Base-by-base conservation (phyloP, 2,113 vertebrate species). In the Struthidea cinerea region DNA sequence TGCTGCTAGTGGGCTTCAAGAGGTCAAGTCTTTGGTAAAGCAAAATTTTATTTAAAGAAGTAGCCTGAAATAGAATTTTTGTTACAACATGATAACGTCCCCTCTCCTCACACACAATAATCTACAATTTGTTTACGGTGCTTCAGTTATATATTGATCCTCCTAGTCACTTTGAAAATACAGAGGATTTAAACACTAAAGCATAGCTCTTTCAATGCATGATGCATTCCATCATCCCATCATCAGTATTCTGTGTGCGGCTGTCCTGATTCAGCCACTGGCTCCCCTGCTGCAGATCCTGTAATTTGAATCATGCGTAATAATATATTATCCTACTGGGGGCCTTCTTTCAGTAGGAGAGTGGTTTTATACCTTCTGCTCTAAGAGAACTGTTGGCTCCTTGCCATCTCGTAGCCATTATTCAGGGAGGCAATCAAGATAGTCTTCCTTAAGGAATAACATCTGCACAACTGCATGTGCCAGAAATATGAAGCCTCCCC, bases 301-400 rank as follows among this genome's bases (percentile, higher is more conserved):
- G 97, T 98, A 98, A 98, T 98, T 98, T 98, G 98, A 98, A 98
- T 98, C 98, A 98, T 98, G 98, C 95, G 96, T 98, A 98, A 98
- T 98, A 98, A 98, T 98, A 98, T 98, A 98, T 98, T 98, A 98
- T 98, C 97, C 98, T 98, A 97, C 98, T 95, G 98, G 98, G 98
- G 98, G 93, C 97, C 97, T 98, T 98, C 97, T 97, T 98, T 98
- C 97, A 97, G 97, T 98, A 98, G 97, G 94, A 98, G 97, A 98
- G 97, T 97, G 97, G 96, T 97, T 98, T 97, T 97, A 97, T 97
- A 98, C 97, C 97, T 98, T 97, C 93, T 98, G 93, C 97, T 98
- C 87, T 97, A 97, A 98, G 97, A 97, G 98, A 98, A 97, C 96
- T 97, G 96, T 95, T 98, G 98, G 98, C 98, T 96, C 61, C 69